Base-by-base conservation (phyloP, 2,888 invertebrate species). In the Aphrophora alni region DNA sequence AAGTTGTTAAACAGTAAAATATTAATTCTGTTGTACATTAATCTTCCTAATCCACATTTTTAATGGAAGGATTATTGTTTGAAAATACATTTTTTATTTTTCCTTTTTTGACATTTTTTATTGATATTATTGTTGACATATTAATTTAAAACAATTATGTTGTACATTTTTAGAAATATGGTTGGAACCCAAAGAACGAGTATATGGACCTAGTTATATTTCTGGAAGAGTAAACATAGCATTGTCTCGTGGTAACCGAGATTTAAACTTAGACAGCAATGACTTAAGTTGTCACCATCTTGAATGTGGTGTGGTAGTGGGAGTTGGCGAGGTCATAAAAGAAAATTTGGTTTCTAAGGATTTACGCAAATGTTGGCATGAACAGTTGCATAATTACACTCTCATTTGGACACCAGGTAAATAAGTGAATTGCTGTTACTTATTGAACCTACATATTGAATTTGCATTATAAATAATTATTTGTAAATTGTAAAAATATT, bases 371-470 rank as follows among this genome's bases (percentile, higher is more conserved):
- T 27, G 70, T 28, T 92, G 92, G 91, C 91, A 91, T 80, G 89
- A 91, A 68, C 90, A 89, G 14, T 95, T 92, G 87, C 95, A 95
- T 85, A 90, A 90, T n/a, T 95, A 5, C 21, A 59, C 59, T 59
- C 21, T 59, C 14, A 3, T 59, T 21, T 59, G 59, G 59, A 59
- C 59, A 59, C 59, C 59, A 59, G 59, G 59, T 59, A 44, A 4
- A 44, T 14, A 14, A 14, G 2, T 44, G 3, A 5, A 59, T 33
- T 33, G n/a, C n/a, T n/a, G n/a, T n/a, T n/a, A n/a, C n/a, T n/a
- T n/a, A n/a, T n/a, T n/a, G n/a, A n/a, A n/a, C n/a, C n/a, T n/a
- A n/a, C n/a, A n/a, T n/a, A n/a, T n/a, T n/a, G n/a, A n/a, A n/a
- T n/a, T n/a, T n/a, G n/a, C n/a, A n/a, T n/a, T n/a, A n/a, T n/a